Base-by-base conservation (phyloP, 2,113 vertebrate species). In the Phrynosoma platyrhinos region DNA sequence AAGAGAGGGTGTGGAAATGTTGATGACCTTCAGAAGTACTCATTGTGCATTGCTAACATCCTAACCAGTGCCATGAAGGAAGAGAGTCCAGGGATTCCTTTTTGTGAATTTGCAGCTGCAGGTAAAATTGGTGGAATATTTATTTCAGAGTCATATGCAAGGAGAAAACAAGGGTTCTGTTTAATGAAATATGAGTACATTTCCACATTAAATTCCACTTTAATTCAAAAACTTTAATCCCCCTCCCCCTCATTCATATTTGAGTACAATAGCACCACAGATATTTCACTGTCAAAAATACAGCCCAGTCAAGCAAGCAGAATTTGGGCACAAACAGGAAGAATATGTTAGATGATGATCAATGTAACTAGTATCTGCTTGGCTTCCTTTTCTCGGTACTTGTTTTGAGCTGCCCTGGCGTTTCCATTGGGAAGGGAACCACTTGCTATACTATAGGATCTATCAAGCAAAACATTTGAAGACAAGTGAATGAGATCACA, bases 71-170 rank as follows among this genome's bases (percentile, higher is more conserved):
- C 97, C 82, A 92, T 94, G 90, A 96, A 97, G 92, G 95, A 95
- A 89, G 91, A 98, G 85, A 97, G 87, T 91, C 92, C 95, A 91
- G 90, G 88, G 9, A 93, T 98, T 94, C 98, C 98, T 69, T 99
- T 98, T 81, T 97, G 96, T 94, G 94, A 95, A 90, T 99, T 99
- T 94, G 97, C 97, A 79, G 96, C 98, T 94, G 95, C 96, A 93
- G 98, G 98, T 99, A 97, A 96, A 95, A 90, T 87, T 84, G 25
- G 23, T 76, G 18, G 14, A 85, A 89, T 77, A 66, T 75, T 69
- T 79, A 69, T 79, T 79, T 64, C 10, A 27, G 21, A 53, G 42
- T 25, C 47, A 36, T 12, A 77, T 68, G 42, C 30, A 78, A 25
- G 21, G 42, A 14, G 14, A 86, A 68, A 83, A 23, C 16, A 72